Evolutionary conservation across 2,797 vertebrate genomes (phyloP), one percentile per base, ranked within the genome.

Genomic region (Pseudopleuronectes americanus): DNA sequence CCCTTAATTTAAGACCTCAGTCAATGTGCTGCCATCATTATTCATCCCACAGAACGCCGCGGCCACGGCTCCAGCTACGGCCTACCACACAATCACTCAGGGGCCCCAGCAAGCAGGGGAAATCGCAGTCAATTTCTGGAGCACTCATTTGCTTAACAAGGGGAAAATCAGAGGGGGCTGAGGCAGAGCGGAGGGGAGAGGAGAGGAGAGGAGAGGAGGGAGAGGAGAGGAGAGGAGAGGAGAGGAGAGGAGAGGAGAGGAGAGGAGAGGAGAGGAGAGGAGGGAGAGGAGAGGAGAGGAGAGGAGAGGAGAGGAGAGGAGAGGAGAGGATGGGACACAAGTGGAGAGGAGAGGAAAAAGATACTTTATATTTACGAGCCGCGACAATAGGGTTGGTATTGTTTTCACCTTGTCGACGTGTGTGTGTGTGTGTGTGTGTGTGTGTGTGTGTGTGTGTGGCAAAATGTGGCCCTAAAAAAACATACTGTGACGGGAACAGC

Each of bases 101-200:
- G 75, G 78, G 92, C 88, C 84, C 89, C 73, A 41, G 79, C 79
- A 88, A 92, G 81, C 69, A 62, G 79, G 84, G 86, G 76, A 92
- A 95, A 95, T 95, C 89, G 86, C 84, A 94, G 90, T 85, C 93
- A 93, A 95, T 95, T 96, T 96, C 94, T 94, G 81, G 64, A 91
- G 82, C 91, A 90, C 55, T 80, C 84, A 93, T 95, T 95, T 95
- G 92, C 93, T 94, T 94, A 93, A 90, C 87, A 93, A 86, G 84
- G 85, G 85, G 83, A 91, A 70, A 92, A 94, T 89, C 79, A 88
- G 80, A 89, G 70, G 76, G 64, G 85, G 76, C 56, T 47, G 76
- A 83, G 51, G 60, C 45, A 4, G 48, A 41, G 21, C 28, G 7
- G 10, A 66, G 69, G 48, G 1, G 41, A 41, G 58, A 26, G 14